Base-by-base conservation (phyloP, 2,113 vertebrate species). In the Recurvirostra avosetta region DNA sequence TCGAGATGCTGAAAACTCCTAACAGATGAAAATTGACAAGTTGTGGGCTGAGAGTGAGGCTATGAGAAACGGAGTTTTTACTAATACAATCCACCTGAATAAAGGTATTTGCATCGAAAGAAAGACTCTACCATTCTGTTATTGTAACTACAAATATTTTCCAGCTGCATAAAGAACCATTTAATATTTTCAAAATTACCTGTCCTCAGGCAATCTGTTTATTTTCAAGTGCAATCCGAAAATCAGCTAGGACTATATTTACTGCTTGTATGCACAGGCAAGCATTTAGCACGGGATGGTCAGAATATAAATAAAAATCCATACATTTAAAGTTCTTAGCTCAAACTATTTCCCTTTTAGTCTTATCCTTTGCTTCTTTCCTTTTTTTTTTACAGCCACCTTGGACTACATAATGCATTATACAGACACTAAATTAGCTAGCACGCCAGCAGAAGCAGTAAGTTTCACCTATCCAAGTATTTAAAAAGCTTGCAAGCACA, bases 391-490 rank as follows among this genome's bases (percentile, higher is more conserved):
- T 26, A 45, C 4, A 38, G 61, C 96, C 91, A 91, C 93, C 94
- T 95, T 94, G 92, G 96, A 93, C 88, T 88, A 81, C 52, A 88
- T 30, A 95, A 95, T 82, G 67, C 86, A 61, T 90, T 93, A 47
- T 70, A 91, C 92, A 96, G 94, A 61, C 96, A 88, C 77, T 80
- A 83, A 97, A 97, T 86, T 91, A 93, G 86, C 94, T 59, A 34
- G 29, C 90, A 89, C 0, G 67, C 95, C 94, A 97, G 95, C 94
- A 97, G 93, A 97, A 97, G 96, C 75, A 92, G 86, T 27, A 49
- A 87, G 97, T 96, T 97, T 96, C 95, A 98, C 98, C 97, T 98
- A 96, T 94, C 95, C 97, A 96, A 98, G 98, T 96, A 96, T 96
- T 96, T 95, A 92, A 97, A 98, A 97, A 98, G 96, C 97, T 97